Evolutionary conservation across 2,113 vertebrate species (phyloP), one percentile per base, ranked within the genome.

Genomic region (Gavialis gangeticus): DNA sequence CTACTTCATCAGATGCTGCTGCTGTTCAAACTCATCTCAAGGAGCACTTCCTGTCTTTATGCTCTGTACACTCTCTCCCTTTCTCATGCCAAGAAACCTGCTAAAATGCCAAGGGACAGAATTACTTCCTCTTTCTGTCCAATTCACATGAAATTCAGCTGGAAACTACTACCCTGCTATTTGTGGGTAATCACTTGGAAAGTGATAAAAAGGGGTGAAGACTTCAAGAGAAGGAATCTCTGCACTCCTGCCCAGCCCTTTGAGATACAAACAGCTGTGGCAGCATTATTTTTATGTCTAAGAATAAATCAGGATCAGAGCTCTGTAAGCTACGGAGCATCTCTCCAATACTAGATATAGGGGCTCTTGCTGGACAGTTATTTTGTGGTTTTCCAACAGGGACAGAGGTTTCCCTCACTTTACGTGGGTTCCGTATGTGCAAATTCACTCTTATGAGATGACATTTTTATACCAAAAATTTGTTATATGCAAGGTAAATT

Each of bases 111-210:
- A 87, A 77, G 78, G 89, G 78, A 89, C 78, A 88, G 77, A 92
- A 87, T 88, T 92, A 95, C 93, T 96, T 97, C 88, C 95, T 95
- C 92, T 93, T 95, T 93, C 94, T 96, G 90, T 46, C 94, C 91
- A 96, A 95, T 92, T 96, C 93, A 94, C 27, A 11, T 87, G 94
- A 95, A 97, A 96, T 82, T 97, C 97, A 97, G 95, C 93, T 96
- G 96, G 91, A 94, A 95, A 82, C 22, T 76, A 87, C 85, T 67
- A 25, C 84, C 84, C 19, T 54, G 62, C 91, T 77, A 30, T 60
- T 54, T 96, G 91, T 81, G 88, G 84, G 90, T 92, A 95, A 96
- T 92, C 96, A 96, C 94, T 92, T 96, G 96, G 92, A 93, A 95
- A 93, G 90, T 81, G 87, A 76, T 58, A 16, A 54, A 28, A 88